Evolutionary conservation across 2,113 vertebrate genomes (phyloP).

Genomic region (Misgurnus anguillicaudatus): DNA sequence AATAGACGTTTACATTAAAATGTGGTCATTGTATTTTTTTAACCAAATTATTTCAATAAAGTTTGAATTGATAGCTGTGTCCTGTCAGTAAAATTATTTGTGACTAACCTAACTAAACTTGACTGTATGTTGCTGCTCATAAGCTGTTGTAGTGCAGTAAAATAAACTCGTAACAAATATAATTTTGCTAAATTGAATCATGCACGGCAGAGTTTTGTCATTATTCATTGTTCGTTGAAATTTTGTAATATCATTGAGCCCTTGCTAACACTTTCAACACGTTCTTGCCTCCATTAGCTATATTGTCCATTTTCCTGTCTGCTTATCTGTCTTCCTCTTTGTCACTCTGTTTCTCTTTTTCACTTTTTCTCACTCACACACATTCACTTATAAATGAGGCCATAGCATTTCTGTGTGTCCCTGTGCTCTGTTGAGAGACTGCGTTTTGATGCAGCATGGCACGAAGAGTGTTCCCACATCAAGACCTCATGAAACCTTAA

Average conservation of each 20-base stretch:
- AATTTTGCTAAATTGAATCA: background rate
- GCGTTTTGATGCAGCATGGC: slow-evolving; percentile 65
- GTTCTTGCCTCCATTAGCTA: background rate
- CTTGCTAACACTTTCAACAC: background rate
- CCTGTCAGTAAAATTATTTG: too few species aligned
- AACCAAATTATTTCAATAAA: too few species aligned
- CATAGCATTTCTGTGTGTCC: slow-evolving; percentile 54
- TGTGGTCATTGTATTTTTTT: too few species aligned
- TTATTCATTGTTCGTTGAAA: background rate
- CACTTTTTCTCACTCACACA: slow-evolving; percentile 12
- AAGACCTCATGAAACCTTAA: slow-evolving; percentile 59
- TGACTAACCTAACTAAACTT: background rate
- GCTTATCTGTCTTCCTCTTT: slow-evolving; percentile 19
- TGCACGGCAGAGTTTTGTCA: background rate
- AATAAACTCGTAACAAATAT: background rate
- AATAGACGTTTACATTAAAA: background rate
- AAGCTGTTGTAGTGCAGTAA: background rate
- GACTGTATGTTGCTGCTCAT: background rate
- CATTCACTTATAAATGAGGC: slow-evolving; percentile 51
- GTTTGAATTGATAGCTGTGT: too few species aligned
- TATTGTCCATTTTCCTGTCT: background rate
- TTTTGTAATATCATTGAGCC: background rate
- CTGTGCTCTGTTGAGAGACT: slow-evolving; percentile 59
- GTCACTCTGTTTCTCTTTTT: too few species aligned
- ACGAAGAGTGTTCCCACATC: slow-evolving; percentile 56